Evolutionary conservation across 2,113 vertebrate genomes (phyloP).

Genomic region (Macrotus californicus): DNA sequence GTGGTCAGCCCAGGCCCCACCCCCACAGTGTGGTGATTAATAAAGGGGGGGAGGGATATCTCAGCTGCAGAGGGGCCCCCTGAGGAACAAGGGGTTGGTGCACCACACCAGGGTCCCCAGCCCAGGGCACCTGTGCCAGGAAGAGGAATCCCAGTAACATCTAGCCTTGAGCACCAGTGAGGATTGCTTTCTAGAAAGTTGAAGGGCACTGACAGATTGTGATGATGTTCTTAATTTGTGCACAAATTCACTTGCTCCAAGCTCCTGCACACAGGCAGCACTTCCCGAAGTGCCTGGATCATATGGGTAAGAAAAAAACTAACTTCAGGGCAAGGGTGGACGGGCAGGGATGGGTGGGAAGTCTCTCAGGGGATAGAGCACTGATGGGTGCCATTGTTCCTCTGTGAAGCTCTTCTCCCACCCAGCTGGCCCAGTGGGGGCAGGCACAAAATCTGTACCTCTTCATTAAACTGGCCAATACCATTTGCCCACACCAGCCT

Average conservation of each 20-base stretch:
- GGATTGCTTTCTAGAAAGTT: neutral
- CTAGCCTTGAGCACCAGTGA: neutral
- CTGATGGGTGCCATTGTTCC: neutral
- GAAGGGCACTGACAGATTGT: neutral
- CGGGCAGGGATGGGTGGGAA: neutral
- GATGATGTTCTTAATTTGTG: neutral
- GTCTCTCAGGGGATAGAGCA: neutral
- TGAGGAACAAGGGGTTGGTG: neutral
- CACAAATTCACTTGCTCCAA: neutral
- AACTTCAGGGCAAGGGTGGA: neutral
- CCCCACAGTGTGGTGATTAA: too few species aligned
- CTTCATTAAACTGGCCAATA: neutral
- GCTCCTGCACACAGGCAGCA: neutral
- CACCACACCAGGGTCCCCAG: neutral
- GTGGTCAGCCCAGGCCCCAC: too few species aligned
- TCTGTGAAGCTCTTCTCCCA: neutral
- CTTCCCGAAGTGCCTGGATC: neutral
- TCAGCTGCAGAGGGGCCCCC: neutral
- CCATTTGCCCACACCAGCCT: neutral
- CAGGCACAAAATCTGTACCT: neutral
- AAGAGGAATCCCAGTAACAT: neutral
- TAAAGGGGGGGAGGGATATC: neutral
- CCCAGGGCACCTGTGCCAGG: neutral
- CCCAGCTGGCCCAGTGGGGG: neutral
- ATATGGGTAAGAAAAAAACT: neutral